phyloP scores from a whole-genome alignment of 1,140 invertebrate species.

The Pseudomyrmex concolor region DNA sequence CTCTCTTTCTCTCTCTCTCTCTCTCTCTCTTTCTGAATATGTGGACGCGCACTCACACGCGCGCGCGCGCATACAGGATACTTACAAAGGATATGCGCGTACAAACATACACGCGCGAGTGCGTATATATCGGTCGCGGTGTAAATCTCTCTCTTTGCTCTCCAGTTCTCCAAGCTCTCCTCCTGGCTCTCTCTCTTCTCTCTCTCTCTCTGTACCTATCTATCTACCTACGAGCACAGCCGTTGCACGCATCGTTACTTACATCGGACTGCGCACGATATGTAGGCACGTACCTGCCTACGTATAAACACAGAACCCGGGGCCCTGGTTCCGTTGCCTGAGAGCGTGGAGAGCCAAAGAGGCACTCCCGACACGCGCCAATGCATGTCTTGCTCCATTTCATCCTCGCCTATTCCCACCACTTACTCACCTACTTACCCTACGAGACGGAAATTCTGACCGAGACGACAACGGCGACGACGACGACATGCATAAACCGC shows the following conservation, averaged over 20 bases:
- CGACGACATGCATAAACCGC: conserved; percentile 14
- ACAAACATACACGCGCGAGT: background rate
- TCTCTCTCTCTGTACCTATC: conserved; percentile 50
- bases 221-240: conserved; percentile 56
- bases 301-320: conserved; percentile 57
- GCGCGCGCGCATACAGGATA: background rate
- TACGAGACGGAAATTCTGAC: conserved; percentile 81
- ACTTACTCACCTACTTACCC: conserved; percentile 83
- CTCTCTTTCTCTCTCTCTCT: too few relatives aligned
- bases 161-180: conserved; percentile 11
- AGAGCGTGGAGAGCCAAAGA: conserved; percentile 65
- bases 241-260: conserved; percentile 65
- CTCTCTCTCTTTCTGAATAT: too few relatives aligned
- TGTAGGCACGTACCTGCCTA: conserved; percentile 63
- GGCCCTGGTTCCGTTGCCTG: conserved; percentile 47
- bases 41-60: too few relatives aligned
- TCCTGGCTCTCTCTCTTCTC: conserved; percentile 16
- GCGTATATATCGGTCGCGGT: conserved; percentile 24
- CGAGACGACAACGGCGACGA: conserved; percentile 57
- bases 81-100: conserved; percentile 26
- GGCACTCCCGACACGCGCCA: conserved; percentile 84
- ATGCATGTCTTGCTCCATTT: conserved; percentile 85
- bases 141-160: conserved; percentile 54
- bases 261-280: conserved; percentile 25
- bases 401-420: conserved; percentile 80